phyloP scores from a whole-genome alignment of 2,113 vertebrate species.

The Stegastes partitus region DNA sequence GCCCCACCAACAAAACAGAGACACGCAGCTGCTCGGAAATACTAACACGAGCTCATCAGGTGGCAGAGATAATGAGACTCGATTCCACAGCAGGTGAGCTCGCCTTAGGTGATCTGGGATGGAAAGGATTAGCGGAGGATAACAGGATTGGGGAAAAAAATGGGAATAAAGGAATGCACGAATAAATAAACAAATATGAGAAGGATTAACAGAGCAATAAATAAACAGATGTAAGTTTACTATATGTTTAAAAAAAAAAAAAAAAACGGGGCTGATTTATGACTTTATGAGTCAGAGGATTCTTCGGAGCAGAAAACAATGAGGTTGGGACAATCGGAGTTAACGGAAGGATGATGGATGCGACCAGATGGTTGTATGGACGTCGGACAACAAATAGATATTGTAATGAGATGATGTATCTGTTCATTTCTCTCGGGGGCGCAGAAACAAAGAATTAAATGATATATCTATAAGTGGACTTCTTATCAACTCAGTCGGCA shows the following conservation, averaged over 20 bases:
- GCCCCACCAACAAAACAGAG: constrained; percentile 3
- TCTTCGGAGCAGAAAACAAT: constrained; percentile 8
- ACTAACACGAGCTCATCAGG: constrained; percentile 45
- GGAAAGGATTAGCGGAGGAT: constrained; percentile 64
- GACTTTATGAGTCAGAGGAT: not conserved
- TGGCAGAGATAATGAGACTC: constrained; percentile 58
- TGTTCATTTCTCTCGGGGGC: not conserved
- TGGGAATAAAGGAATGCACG: constrained; percentile 33
- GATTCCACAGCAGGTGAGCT: constrained; percentile 58
- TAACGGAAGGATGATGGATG: constrained; percentile 30
- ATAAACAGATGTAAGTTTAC: constrained; percentile 51
- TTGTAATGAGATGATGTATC: constrained; percentile 15
- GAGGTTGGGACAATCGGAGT: constrained; percentile 28
- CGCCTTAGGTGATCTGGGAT: constrained; percentile 55
- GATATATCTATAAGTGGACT: not conserved
- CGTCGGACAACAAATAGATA: not conserved
- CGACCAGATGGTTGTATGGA: constrained; percentile 23
- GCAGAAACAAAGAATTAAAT: not conserved
- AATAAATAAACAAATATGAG: constrained; percentile 43
- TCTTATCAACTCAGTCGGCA: constrained; percentile 9
- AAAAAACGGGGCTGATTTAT: constrained; percentile 37
- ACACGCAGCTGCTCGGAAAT: constrained; percentile 19
- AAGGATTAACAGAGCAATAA: constrained; percentile 53
- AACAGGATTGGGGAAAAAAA: constrained; percentile 31
- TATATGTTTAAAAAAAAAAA: constrained; percentile 33